Percentiles rank a stretch among this genome's conserved stretches.
Evolutionary conservation across 2,797 vertebrate genomes (phyloP).

Genomic region (Anas capensis): DNA sequence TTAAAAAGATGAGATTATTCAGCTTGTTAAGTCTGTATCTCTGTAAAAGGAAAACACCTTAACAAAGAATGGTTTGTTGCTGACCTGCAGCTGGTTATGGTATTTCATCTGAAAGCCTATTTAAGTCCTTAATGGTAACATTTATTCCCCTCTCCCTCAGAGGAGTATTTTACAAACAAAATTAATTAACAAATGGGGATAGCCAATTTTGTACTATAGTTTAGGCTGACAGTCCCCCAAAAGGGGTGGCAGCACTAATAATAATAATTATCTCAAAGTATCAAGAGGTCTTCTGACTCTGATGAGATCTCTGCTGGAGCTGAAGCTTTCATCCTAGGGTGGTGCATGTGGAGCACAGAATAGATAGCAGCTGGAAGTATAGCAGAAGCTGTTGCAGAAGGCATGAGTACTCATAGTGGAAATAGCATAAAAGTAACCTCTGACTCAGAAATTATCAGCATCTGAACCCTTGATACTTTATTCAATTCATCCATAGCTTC

Average conservation of each 20-base stretch:
- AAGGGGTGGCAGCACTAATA: conserved; percentile 40
- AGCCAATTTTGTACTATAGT: conserved; percentile 46
- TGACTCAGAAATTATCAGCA: neutral
- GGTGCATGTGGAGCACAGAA: neutral
- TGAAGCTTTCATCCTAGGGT: neutral
- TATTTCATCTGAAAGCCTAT: conserved; percentile 69
- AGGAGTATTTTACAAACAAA: conserved; percentile 67
- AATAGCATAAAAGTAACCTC: neutral
- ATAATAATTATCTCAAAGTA: conserved; percentile 42
- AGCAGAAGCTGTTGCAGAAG: neutral
- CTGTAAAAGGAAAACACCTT: conserved; percentile 72
- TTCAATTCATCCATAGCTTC: neutral
- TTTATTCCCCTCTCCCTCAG: conserved; percentile 57
- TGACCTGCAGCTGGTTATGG: conserved; percentile 74
- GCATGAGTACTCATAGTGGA: neutral
- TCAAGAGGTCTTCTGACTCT: conserved; percentile 7
- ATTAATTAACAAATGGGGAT: conserved; percentile 46
- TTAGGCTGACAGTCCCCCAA: conserved; percentile 17
- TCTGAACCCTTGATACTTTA: neutral
- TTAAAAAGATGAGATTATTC: conserved; percentile 73
- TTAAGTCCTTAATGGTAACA: conserved; percentile 68
- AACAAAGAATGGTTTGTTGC: conserved; percentile 75
- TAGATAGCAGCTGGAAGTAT: neutral
- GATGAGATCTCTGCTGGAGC: conserved; percentile 27
- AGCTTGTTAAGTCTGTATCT: conserved; percentile 58